phyloP scores from a whole-genome alignment of 2,113 vertebrate genomes.

The Suricata suricatta region DNA sequence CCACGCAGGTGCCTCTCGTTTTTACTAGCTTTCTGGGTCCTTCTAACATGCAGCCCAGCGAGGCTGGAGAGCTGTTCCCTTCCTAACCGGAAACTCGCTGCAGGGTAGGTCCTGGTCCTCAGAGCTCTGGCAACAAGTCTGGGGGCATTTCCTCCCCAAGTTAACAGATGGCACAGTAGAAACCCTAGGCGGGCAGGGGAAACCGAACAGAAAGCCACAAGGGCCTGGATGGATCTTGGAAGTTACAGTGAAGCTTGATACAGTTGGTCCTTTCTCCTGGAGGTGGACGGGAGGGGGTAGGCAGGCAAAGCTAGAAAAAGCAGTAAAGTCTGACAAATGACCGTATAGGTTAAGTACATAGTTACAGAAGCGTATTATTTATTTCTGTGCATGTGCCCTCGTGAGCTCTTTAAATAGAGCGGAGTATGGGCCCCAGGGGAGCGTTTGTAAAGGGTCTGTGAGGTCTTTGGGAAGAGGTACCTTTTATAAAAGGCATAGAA shows the following conservation, averaged over 20 bases:
- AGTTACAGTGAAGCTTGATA: constrained; percentile 34
- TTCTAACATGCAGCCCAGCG: too few species aligned
- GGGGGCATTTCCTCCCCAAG: not conserved
- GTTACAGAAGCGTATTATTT: constrained; percentile 58
- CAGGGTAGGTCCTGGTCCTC: accelerated
- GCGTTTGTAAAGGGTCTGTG: constrained; percentile 56
- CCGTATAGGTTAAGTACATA: constrained; percentile 55
- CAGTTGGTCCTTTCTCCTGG: constrained; percentile 52
- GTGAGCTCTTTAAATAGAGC: constrained; percentile 49
- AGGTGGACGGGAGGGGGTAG: constrained; percentile 49
- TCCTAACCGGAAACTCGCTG: accelerated
- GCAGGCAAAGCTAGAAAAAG: constrained; percentile 54
- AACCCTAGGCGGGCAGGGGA: not conserved
- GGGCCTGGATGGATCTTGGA: not conserved
- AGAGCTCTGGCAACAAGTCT: not conserved
- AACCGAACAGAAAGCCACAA: not conserved
- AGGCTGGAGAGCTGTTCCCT: not conserved
- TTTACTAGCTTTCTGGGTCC: not conserved
- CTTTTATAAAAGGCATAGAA: constrained; percentile 27
- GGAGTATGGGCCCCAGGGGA: not conserved
- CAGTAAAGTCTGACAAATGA: constrained; percentile 12
- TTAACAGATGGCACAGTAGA: not conserved
- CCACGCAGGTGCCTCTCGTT: too few species aligned
- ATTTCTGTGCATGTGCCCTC: constrained; percentile 33
- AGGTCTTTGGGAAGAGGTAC: constrained; percentile 27